Base-by-base conservation (phyloP, 1,140 invertebrate genomes). In the Zaprionus davidi region DNA sequence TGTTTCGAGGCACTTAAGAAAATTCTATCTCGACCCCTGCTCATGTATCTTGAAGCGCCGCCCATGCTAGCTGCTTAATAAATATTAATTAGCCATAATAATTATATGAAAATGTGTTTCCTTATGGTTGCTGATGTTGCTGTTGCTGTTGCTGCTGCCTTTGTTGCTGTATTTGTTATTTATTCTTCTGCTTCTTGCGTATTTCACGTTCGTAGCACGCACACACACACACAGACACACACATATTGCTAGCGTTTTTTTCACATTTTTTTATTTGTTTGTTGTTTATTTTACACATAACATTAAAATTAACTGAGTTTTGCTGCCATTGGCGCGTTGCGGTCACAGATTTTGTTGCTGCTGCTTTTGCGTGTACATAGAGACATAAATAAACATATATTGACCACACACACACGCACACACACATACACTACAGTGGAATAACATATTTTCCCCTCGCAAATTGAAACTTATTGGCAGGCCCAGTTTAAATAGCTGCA, bases 51-150 rank as follows among this genome's bases (percentile, higher is more conserved):
- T 13, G 24, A 17, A n/a, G n/a, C 28, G 31, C 22, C 68, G 44
- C 44, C 56, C 60, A 28, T 69, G 60, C 38, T 7, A 13, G 26
- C 49, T 60, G 58, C 69, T 75, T 78, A 82, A 86, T 86, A 80
- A 86, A 87, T 86, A 86, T 86, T 86, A 86, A 86, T 86, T 82
- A 87, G 83, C 73, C 60, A 80, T 87, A 71, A 86, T 86, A 79
- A 86, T 86, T 76, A 73, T 86, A 80, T 69, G 76, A 72, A 76
- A 76, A 85, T 82, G 67, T 56, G 71, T 65, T 63, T 70, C 34
- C 41, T 65, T 46, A 20, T 60, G 36, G 53, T 26, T 24, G 38
- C 17, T 58, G 49, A 60, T 44, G 53, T 20, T 22, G 36, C 15
- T 67, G 49, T 65, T 66, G 41, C 26, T 65, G 51, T 22, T 63